Percentiles rank a stretch among this genome's conserved stretches.
Conservation (phyloP, 2,888 invertebrate species). For the Diarsia brunnea region DNA sequence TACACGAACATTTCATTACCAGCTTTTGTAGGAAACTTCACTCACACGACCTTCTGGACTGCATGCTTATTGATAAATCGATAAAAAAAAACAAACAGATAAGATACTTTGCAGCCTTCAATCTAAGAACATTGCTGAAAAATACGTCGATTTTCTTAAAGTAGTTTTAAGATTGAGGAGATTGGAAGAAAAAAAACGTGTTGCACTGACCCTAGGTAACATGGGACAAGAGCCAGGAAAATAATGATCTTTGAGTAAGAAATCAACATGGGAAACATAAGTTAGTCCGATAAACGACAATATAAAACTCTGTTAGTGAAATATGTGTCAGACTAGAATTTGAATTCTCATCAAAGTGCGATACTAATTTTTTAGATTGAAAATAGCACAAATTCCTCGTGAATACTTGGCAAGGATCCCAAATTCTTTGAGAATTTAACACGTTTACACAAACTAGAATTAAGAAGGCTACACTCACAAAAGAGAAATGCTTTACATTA, state of each 20-base stretch:
- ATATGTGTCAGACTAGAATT: constrained; percentile 26
- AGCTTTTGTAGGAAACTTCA: constrained; percentile 30
- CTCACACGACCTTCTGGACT: constrained; percentile 23
- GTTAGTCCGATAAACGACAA: constrained; percentile 4
- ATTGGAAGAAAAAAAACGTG: too few species aligned
- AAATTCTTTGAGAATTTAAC: constrained; percentile 69
- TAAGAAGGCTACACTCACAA: constrained; percentile 40
- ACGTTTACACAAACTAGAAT: constrained; percentile 47
- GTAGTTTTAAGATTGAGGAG: too few species aligned
- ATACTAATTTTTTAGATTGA: constrained; percentile 65
- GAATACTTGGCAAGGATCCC: constrained; percentile 77
- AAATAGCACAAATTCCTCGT: constrained; percentile 72
- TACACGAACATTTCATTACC: constrained; percentile 57
- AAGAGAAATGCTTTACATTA: constrained; percentile 5
- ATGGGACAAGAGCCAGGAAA: too few species aligned
- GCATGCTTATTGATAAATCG: constrained; percentile 21
- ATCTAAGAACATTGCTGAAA: not conserved
- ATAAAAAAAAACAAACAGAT: constrained; percentile 3
- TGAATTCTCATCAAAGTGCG: constrained; percentile 42
- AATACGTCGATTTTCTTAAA: not conserved
- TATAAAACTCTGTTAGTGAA: constrained; percentile 9
- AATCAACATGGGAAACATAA: not conserved
- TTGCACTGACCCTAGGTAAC: too few species aligned
- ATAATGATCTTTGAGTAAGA: not conserved
- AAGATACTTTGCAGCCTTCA: not conserved